Evolutionary conservation across 1,140 invertebrate genomes (phyloP), one percentile per base, ranked within the genome.

Genomic region (Dinoponera quadriceps): DNA sequence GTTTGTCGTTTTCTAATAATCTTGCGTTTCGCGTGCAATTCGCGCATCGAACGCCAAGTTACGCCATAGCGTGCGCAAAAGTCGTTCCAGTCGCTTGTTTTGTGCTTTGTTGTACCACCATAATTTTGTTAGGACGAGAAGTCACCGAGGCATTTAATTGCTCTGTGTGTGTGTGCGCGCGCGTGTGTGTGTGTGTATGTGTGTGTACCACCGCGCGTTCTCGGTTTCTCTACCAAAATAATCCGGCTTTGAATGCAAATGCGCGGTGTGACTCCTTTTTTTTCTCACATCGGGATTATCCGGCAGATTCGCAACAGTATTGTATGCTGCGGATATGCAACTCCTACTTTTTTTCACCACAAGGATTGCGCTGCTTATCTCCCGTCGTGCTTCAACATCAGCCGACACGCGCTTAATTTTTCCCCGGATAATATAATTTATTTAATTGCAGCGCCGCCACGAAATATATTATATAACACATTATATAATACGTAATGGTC

Each of bases 351-450:
- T n/a, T 80, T 80, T 71, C 7, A 80, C 51, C 38, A 25, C 51
- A 25, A n/a, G 51, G 75, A 80, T 69, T 80, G 75, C 25, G 51
- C 62, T 68, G 74, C 75, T 80, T 80, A 80, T 80, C 75, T 71
- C 33, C 66, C 33, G 29, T 68, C 49, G 49, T 59, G 65, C 29
- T 80, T 69, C 54, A 78, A 78, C 63, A 69, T 78, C 60, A 66
- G 60, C 75, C 51, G 75, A 80, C 75, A 69, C 65, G 51, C 54
- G 51, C 68, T 80, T 80, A 80, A 80, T 80, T 71, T 80, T 80
- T 80, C 65, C 65, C 75, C 27, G 33, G 75, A 71, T 80, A 80
- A 80, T 80, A 80, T 80, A n/a, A n/a, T 80, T 80, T 71, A 80
- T 80, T 71, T 80, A 80, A 80, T 71, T n/a, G 29, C 51, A 22